Conservation (phyloP, 2,113 vertebrate species). For the Pterocles burchelli region DNA sequence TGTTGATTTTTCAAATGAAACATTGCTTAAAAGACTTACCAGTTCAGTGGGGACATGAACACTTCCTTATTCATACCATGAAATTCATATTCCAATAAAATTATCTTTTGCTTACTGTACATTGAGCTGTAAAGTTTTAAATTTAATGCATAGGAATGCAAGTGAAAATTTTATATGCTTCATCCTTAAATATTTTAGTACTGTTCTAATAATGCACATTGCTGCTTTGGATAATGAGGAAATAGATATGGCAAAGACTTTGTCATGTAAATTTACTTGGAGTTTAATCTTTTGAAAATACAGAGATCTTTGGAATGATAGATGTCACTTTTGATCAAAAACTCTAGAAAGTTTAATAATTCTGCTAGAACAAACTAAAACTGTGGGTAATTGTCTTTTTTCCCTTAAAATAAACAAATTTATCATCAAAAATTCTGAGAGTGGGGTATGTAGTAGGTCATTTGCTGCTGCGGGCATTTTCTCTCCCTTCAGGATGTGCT, state of each 20-base stretch:
- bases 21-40: conserved; percentile 48
- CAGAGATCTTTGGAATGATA: conserved; percentile 31
- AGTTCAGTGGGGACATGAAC: conserved; percentile 42
- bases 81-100: conserved; percentile 60
- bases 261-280: conserved; percentile 37
- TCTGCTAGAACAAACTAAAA: conserved; percentile 70
- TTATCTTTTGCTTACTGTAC: conserved; percentile 48
- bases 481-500: conserved; percentile 83
- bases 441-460: conserved; percentile 82
- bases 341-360: conserved; percentile 72
- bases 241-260: conserved; percentile 29
- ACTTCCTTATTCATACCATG: conserved; percentile 50
- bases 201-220: conserved; percentile 19
- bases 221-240: conserved; percentile 32
- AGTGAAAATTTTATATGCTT: conserved; percentile 4
- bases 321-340: conserved; percentile 73
- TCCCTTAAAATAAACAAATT: conserved; percentile 77
- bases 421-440: conserved; percentile 73
- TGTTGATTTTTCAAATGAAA: conserved; percentile 40
- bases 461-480: conserved; percentile 80
- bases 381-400: conserved; percentile 75
- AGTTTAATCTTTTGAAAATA: conserved; percentile 58
- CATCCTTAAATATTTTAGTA: neutral
- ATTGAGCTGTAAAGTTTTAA: conserved; percentile 41
- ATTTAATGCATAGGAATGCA: conserved; percentile 23